Evolutionary conservation across 2,113 vertebrate species (phyloP).

Genomic region (Malurus elegans): DNA sequence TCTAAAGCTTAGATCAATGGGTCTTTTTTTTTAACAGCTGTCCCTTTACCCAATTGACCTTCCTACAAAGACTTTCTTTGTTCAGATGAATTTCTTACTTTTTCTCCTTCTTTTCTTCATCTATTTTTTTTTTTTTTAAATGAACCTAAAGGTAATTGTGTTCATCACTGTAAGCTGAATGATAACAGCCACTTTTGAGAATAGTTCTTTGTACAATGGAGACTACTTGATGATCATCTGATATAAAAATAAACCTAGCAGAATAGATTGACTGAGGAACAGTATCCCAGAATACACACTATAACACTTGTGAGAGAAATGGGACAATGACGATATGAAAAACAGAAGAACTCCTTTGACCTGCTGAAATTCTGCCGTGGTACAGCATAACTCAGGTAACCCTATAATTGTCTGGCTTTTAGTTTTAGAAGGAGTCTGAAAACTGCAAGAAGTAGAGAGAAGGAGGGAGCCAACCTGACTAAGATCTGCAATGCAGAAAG

Average conservation of each 20-base stretch:
- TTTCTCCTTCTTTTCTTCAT: neutral
- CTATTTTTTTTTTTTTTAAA: neutral
- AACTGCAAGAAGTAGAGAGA: neutral
- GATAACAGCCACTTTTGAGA: constrained; percentile 24
- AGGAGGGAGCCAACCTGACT: neutral
- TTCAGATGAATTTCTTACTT: neutral
- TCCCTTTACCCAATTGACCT: neutral
- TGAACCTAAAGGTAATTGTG: constrained; percentile 15
- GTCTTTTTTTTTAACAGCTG: neutral
- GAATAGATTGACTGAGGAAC: neutral
- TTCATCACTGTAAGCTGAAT: constrained; percentile 10
- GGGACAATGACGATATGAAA: neutral
- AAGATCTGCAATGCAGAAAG: neutral
- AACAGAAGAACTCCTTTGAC: neutral
- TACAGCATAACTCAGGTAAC: neutral
- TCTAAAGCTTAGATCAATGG: neutral
- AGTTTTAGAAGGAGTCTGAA: neutral
- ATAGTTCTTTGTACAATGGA: neutral
- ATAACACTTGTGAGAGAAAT: neutral
- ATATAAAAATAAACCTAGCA: constrained; percentile 38
- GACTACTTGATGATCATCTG: constrained; percentile 17
- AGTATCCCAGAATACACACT: neutral
- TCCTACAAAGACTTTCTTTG: constrained; percentile 14
- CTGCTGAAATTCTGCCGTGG: neutral
- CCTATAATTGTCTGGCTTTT: neutral